These are phyloP conservation scores for Vulpes vulpes DNA, from an alignment of 2,113 vertebrate species.

Conservation along the genomic window DNA sequence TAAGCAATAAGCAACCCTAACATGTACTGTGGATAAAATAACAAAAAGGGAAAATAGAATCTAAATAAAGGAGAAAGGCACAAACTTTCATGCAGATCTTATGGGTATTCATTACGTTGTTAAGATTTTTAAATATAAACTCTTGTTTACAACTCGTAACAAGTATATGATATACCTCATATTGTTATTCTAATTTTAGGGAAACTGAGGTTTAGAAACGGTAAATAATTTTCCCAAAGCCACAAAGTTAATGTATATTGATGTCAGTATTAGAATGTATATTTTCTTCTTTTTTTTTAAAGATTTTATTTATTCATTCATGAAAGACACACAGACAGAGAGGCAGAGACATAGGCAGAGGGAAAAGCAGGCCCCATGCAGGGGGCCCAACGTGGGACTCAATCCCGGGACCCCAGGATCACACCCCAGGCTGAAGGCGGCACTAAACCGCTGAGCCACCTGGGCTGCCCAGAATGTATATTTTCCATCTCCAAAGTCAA, in stretches of 20 bases:
- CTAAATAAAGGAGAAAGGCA: not conserved
- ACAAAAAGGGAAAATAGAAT: slow-evolving; percentile 13
- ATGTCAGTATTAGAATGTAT: not conserved
- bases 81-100: not conserved
- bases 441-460: too few relatives aligned
- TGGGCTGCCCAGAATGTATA: not conserved
- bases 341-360: too few relatives aligned
- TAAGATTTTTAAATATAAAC: not conserved
- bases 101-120: not conserved
- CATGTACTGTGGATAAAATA: not conserved
- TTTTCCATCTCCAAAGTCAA: not conserved
- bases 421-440: too few relatives aligned
- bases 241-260: not conserved
- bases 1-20: not conserved
- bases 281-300: not conserved
- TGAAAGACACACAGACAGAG: too few relatives aligned
- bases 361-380: too few relatives aligned
- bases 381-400: too few relatives aligned
- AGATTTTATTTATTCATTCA: too few relatives aligned
- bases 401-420: too few relatives aligned
- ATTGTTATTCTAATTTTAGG: not conserved
- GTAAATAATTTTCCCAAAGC: not conserved
- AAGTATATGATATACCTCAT: not conserved
- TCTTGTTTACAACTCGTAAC: not conserved
- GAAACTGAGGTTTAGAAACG: not conserved